phyloP scores from a whole-genome alignment of 2,888 invertebrate species.

The Andrena chrysosceles region DNA sequence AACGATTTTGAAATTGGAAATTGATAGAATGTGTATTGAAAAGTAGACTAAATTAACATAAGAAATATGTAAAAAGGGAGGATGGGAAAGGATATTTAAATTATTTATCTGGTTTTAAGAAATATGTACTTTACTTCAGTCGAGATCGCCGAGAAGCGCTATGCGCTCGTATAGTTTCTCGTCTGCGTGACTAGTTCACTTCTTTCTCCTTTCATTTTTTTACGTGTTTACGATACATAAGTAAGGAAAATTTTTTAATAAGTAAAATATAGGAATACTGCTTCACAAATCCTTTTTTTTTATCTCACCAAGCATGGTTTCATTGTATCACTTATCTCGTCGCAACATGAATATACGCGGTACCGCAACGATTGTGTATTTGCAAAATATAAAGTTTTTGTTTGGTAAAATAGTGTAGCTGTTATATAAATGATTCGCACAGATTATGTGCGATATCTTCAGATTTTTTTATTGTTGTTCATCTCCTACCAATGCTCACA shows the following conservation, averaged over 20 bases:
- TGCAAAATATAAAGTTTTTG: conserved; percentile 43
- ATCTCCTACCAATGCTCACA: conserved; percentile 61
- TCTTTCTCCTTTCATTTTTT: conserved; percentile 8
- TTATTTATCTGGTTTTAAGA: conserved; percentile 52
- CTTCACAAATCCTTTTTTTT: conserved; percentile 28
- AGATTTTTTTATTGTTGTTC: conserved; percentile 53
- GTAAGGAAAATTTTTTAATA: conserved; percentile 40
- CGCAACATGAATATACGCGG: conserved; percentile 21
- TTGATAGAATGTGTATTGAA: conserved; percentile 33
- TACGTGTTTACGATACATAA: conserved; percentile 26
- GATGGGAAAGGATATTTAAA: conserved; percentile 52
- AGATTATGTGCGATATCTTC: conserved; percentile 42
- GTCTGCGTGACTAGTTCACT: conserved; percentile 24
- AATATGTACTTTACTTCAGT: conserved; percentile 43
- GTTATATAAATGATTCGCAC: conserved; percentile 44
- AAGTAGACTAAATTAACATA: conserved; percentile 29
- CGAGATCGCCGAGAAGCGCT: conserved; percentile 32
- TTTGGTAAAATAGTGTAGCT: conserved; percentile 51
- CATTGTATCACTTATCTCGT: conserved; percentile 41
- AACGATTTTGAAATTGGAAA: conserved; percentile 13
- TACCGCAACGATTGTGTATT: conserved; percentile 34
- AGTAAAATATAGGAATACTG: conserved; percentile 34
- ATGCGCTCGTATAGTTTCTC: conserved; percentile 40
- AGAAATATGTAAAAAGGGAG: conserved; percentile 40
- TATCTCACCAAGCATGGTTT: conserved; percentile 33